Conservation (phyloP, 2,888 invertebrate genomes). For the Campopleginae sp. region DNA sequence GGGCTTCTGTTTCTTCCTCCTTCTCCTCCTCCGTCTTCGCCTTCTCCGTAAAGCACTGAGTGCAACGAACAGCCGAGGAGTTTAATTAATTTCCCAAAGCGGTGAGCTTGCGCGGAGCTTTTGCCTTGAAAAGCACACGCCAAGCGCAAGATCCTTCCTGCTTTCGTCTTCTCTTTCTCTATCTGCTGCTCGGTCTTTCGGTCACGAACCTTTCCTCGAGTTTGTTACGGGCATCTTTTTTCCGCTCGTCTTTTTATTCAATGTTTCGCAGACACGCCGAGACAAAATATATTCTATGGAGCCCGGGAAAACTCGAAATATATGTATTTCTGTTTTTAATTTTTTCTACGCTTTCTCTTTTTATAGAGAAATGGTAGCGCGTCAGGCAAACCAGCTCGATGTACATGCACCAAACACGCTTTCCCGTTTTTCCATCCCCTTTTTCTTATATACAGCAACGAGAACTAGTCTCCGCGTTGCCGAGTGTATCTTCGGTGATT, state of each 20-base stretch:
- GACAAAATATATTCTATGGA: constrained; percentile 53
- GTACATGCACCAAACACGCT: constrained; percentile 36
- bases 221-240: constrained; percentile 36
- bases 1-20: constrained; percentile 61
- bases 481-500: constrained; percentile 69
- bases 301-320: constrained; percentile 35
- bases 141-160: constrained; percentile 32
- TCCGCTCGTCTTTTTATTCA: constrained; percentile 11
- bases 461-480: constrained; percentile 42
- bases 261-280: constrained; percentile 25
- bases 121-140: constrained; percentile 54
- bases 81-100: constrained; percentile 66
- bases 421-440: constrained; percentile 17
- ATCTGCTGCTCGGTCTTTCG: constrained; percentile 39
- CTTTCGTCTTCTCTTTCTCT: constrained; percentile 40
- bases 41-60: constrained; percentile 25
- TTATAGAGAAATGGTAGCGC: constrained; percentile 11
- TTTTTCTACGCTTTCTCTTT: constrained; percentile 32
- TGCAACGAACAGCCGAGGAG: constrained; percentile 55
- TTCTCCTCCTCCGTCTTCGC: constrained; percentile 13
- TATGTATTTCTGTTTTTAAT: neutral
- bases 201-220: constrained; percentile 20
- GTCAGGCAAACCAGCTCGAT: constrained; percentile 44
- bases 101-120: constrained; percentile 37
- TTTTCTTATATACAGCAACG: constrained; percentile 19